A percentile compares a stretch with the other conserved stretches of the same genome.
These are phyloP conservation scores for Watsonalla binaria DNA, from an alignment of 2,888 invertebrate genomes.

Conservation along the genomic window DNA sequence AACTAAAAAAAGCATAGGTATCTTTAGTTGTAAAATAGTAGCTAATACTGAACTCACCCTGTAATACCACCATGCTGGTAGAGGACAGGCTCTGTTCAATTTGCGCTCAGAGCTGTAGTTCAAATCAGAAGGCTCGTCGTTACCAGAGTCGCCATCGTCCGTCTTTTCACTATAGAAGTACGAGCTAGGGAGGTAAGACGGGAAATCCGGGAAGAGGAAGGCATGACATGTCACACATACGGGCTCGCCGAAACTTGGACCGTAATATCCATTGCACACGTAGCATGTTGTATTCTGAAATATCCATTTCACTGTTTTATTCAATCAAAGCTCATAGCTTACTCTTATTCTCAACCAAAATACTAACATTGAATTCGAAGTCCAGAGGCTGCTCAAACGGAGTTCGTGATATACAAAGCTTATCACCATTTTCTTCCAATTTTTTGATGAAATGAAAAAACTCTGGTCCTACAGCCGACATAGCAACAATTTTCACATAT, in stretches of 20 bases:
- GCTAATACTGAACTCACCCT: constrained; percentile 42
- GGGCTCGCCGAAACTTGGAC: constrained; percentile 93
- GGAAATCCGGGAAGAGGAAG: constrained; percentile 92
- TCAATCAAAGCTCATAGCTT: neutral
- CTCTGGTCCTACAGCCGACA: constrained; percentile 62
- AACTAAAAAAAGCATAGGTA: too few relatives aligned
- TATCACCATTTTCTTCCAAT: constrained; percentile 66
- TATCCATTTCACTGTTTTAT: constrained; percentile 5
- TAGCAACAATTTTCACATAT: constrained; percentile 15
- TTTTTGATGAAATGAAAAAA: constrained; percentile 61
- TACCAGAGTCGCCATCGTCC: constrained; percentile 95
- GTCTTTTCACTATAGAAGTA: constrained; percentile 79
- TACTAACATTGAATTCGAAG: constrained; percentile 64
- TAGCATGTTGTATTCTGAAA: constrained; percentile 85
- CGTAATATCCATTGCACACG: constrained; percentile 95
- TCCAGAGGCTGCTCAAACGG: constrained; percentile 53
- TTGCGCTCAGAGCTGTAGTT: constrained; percentile 77
- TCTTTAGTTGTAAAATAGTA: neutral
- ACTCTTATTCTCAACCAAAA: neutral
- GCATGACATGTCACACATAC: constrained; percentile 95
- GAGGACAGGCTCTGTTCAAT: constrained; percentile 47
- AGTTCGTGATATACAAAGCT: constrained; percentile 38
- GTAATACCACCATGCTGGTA: constrained; percentile 62
- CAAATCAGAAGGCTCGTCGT: constrained; percentile 92
- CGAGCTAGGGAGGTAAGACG: constrained; percentile 71